These are phyloP conservation scores for Tadarida brasiliensis DNA, from an alignment of 2,797 vertebrate genomes.

Conservation along the genomic window DNA sequence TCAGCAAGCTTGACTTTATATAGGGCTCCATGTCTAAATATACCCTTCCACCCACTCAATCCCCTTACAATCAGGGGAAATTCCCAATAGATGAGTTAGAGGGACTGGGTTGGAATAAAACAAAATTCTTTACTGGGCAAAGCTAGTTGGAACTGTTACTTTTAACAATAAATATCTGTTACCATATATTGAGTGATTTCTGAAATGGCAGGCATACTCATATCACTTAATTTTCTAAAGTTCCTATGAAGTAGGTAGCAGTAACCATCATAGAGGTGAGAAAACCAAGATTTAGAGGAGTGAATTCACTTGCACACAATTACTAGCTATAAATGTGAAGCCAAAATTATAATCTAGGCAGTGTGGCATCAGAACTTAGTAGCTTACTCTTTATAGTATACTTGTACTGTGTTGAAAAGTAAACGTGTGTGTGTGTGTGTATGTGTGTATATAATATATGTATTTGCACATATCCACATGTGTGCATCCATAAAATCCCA, in stretches of 20 bases:
- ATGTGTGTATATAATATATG: neutral
- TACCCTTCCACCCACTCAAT: neutral
- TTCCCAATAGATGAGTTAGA: neutral
- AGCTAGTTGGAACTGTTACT: neutral
- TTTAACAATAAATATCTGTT: constrained; percentile 15
- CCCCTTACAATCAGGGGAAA: neutral
- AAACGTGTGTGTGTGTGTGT: neutral
- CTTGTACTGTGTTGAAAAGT: neutral
- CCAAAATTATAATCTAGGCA: neutral
- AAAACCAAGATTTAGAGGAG: neutral
- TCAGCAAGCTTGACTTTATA: neutral
- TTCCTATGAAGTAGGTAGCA: neutral
- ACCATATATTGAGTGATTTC: neutral
- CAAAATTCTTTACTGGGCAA: constrained; percentile 6
- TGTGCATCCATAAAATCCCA: neutral
- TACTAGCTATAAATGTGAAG: neutral
- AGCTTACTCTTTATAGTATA: neutral
- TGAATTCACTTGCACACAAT: neutral
- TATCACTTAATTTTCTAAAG: constrained; percentile 45
- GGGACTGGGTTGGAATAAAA: neutral
- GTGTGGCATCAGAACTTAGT: neutral
- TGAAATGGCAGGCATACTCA: neutral
- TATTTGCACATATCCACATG: neutral
- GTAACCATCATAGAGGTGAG: neutral
- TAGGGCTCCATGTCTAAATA: neutral